phyloP scores from a whole-genome alignment of 2,797 vertebrate genomes.

The Oreochromis mossambicus region DNA sequence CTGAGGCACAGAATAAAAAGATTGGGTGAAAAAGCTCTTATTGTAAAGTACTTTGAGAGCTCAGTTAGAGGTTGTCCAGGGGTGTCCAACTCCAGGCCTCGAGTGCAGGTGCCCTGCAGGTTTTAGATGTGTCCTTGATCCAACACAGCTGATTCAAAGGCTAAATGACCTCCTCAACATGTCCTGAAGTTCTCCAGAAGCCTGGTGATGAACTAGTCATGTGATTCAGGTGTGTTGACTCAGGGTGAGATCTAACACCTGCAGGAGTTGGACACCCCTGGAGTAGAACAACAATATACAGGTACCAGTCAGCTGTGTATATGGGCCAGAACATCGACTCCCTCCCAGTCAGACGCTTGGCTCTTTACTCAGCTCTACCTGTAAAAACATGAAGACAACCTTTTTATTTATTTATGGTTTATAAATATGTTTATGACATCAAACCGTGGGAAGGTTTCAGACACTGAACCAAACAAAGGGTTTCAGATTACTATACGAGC shows the following conservation, averaged over 20 bases:
- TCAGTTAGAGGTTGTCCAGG: background rate
- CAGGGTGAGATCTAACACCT: background rate
- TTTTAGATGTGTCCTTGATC: background rate
- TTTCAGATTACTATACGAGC: background rate
- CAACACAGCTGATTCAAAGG: background rate
- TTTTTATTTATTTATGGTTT: background rate
- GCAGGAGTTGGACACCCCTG: background rate
- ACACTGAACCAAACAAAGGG: background rate
- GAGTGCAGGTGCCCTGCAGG: background rate
- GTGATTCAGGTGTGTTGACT: background rate
- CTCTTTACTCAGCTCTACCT: background rate
- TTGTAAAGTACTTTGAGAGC: background rate
- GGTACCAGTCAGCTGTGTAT: background rate
- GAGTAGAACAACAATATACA: background rate
- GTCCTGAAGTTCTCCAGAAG: background rate
- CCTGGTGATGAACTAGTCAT: background rate
- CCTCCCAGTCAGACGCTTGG: background rate
- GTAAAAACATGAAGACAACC: background rate
- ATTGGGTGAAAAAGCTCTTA: background rate
- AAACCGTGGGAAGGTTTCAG: background rate
- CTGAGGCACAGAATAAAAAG: background rate
- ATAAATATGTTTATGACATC: background rate
- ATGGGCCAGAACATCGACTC: background rate
- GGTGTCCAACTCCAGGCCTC: accelerated
- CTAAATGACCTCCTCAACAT: background rate